A percentile compares a stretch with the other conserved stretches of the same genome.
Evolutionary conservation across 2,113 vertebrate species (phyloP).

Genomic region (Otocyon megalotis): DNA sequence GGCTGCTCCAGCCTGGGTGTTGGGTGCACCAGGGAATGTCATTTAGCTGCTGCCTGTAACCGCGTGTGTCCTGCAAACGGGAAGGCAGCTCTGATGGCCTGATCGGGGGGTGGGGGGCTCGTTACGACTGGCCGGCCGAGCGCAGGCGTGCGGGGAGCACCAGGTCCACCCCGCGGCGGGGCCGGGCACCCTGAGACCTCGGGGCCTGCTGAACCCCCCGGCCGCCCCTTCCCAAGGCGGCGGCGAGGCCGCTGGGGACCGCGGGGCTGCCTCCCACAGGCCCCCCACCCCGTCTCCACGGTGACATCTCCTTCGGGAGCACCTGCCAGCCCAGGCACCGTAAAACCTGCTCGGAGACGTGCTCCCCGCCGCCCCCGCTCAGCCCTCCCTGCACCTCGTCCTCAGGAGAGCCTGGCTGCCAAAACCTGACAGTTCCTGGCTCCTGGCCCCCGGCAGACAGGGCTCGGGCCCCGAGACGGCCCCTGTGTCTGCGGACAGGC

Average conservation of each 20-base stretch:
- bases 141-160: not conserved
- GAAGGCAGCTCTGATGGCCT: not conserved
- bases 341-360: not conserved
- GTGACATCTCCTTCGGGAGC: not conserved
- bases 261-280: not conserved
- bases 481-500: not conserved
- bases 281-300: not conserved
- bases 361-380: too few relatives aligned
- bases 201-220: not conserved
- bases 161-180: not conserved
- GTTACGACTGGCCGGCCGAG: too few relatives aligned
- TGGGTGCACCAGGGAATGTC: not conserved
- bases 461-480: too few relatives aligned
- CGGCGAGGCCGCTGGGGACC: not conserved
- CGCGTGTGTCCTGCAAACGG: not conserved
- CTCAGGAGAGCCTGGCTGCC: not conserved
- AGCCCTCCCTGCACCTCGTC: not conserved
- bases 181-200: not conserved
- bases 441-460: rapidly evolving
- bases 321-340: not conserved
- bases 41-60: not conserved
- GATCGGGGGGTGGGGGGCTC: not conserved
- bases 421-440: not conserved
- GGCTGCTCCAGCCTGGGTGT: not conserved
- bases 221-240: not conserved